Percentiles rank a stretch among this genome's conserved stretches.
Evolutionary conservation across 1,140 invertebrate species (phyloP).

Genomic region (Hypothenemus hampei): DNA sequence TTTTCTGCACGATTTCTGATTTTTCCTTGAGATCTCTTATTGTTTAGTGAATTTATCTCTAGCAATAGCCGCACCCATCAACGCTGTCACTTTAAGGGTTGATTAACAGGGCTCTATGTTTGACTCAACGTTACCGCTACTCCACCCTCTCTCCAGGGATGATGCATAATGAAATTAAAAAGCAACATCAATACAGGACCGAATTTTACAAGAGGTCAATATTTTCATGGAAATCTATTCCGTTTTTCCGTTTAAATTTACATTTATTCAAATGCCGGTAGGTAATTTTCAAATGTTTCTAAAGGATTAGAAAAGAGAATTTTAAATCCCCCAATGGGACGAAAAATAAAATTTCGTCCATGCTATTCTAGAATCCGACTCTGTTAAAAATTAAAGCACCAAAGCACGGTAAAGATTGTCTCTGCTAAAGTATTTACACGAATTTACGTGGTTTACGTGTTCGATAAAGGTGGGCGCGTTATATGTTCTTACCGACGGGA

Average conservation of each 20-base stretch:
- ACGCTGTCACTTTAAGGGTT: constrained; percentile 19
- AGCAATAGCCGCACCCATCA: constrained; percentile 7
- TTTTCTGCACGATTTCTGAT: too few relatives aligned
- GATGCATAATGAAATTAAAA: constrained; percentile 24
- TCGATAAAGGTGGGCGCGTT: neutral
- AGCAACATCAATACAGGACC: constrained; percentile 12
- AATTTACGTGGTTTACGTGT: neutral
- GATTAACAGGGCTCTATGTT: constrained; percentile 17
- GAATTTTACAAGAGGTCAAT: too few relatives aligned
- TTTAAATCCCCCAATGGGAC: too few relatives aligned
- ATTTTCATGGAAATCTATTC: too few relatives aligned
- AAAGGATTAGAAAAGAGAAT: too few relatives aligned
- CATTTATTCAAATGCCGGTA: too few relatives aligned
- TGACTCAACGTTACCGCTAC: constrained; percentile 13
- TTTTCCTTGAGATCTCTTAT: too few relatives aligned
- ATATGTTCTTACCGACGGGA: neutral
- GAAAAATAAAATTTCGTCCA: too few relatives aligned
- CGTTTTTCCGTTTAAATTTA: too few relatives aligned
- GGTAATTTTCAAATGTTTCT: too few relatives aligned
- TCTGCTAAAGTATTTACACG: neutral
- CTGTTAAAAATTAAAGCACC: neutral
- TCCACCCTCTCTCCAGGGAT: constrained; percentile 22
- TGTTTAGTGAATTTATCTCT: constrained; percentile 25
- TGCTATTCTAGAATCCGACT: neutral
- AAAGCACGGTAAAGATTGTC: neutral